A percentile compares a stretch with the other conserved stretches of the same genome.
Conservation (phyloP, 2,113 vertebrate species). For the Pandion haliaetus region DNA sequence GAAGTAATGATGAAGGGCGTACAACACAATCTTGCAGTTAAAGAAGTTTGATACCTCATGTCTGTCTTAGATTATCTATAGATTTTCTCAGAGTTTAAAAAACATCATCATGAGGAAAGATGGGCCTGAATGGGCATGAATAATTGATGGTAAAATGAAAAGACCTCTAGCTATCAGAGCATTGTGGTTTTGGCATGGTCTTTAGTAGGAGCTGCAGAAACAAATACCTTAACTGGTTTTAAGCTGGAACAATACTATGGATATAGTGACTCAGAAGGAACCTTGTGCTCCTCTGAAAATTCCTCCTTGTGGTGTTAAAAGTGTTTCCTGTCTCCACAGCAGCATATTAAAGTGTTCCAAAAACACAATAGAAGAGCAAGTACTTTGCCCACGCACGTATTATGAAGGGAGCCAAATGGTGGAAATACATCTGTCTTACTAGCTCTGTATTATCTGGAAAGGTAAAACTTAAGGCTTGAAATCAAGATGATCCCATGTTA, state of each 20-base stretch:
- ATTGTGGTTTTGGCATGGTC: background rate
- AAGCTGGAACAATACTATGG: background rate
- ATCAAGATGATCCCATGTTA: background rate
- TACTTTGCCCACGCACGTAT: background rate
- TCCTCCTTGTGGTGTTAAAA: background rate
- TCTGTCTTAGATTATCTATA: background rate
- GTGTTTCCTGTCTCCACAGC: background rate
- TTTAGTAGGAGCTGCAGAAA: slow-evolving; percentile 11
- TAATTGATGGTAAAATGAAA: background rate
- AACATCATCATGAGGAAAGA: background rate
- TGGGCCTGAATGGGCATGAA: background rate
- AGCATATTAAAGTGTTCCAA: background rate
- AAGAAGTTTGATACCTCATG: background rate
- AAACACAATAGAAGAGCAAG: background rate
- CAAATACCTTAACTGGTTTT: background rate
- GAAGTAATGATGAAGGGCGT: background rate
- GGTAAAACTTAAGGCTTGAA: background rate
- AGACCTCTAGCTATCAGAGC: background rate
- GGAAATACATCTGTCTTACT: background rate
- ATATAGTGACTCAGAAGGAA: slow-evolving; percentile 8
- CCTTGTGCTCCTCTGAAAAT: background rate
- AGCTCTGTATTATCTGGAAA: background rate
- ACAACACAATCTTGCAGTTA: background rate
- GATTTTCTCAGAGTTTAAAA: background rate
- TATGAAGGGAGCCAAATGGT: background rate